Conservation (phyloP, 2,888 invertebrate genomes). For the Pyrrhia umbra region DNA sequence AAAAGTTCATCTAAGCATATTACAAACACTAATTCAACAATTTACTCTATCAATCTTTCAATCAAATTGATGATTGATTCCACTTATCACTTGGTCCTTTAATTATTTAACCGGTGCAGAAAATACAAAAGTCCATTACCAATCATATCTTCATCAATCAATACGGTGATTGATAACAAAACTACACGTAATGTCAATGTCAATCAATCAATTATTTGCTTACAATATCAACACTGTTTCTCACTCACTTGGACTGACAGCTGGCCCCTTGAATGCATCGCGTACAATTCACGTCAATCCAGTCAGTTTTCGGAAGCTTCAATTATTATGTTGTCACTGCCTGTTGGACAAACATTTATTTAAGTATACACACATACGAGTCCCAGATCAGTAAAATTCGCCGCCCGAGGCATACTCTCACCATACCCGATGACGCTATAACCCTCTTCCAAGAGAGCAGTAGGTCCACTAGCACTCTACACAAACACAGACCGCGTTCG, state of each 20-base stretch:
- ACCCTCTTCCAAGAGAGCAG: too few relatives aligned
- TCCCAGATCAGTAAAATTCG: too few relatives aligned
- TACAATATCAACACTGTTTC: background rate
- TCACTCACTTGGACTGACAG: constrained; percentile 15
- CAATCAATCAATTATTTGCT: constrained; percentile 23
- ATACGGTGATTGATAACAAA: constrained; percentile 23
- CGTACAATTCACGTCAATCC: constrained; percentile 30
- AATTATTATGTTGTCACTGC: constrained; percentile 34
- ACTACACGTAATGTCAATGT: constrained; percentile 19
- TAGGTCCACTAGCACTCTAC: too few relatives aligned
- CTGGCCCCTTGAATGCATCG: constrained; percentile 48
- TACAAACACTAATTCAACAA: constrained; percentile 48
- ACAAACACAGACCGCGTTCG: too few relatives aligned
- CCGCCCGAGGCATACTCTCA: too few relatives aligned
- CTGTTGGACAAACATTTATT: constrained; percentile 30
- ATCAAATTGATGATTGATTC: constrained; percentile 55
- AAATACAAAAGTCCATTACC: constrained; percentile 38
- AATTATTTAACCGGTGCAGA: constrained; percentile 33
- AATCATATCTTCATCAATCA: constrained; percentile 19
- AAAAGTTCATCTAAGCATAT: constrained; percentile 29
- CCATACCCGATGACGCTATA: too few relatives aligned
- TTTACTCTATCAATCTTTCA: constrained; percentile 57
- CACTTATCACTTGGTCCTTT: constrained; percentile 54
- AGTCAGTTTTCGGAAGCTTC: constrained; percentile 41
- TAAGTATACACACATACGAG: background rate